phyloP scores from a whole-genome alignment of 2,888 invertebrate species.

The Itoplectis maculator region DNA sequence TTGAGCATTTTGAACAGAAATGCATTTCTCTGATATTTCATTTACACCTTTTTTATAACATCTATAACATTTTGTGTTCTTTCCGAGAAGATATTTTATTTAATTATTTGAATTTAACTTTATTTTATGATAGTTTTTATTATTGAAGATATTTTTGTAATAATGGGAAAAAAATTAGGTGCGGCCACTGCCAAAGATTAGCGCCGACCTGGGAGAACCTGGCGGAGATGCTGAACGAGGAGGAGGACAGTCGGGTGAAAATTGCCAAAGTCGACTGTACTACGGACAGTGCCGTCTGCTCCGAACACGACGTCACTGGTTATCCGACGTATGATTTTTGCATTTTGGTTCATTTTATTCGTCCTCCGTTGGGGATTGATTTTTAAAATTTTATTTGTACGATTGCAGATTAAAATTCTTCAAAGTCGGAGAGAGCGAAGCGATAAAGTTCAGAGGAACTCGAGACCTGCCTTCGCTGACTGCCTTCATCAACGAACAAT shows the following conservation, averaged over 20 bases:
- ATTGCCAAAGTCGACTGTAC: constrained; percentile 94
- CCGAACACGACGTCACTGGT: constrained; percentile 91
- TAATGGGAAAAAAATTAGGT: constrained; percentile 88
- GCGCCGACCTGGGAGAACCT: constrained; percentile 92
- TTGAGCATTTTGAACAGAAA: too few relatives aligned
- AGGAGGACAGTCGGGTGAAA: constrained; percentile 87
- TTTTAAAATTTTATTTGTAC: constrained; percentile 44
- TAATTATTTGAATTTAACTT: too few relatives aligned
- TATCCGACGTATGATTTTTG: constrained; percentile 85
- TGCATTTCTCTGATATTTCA: too few relatives aligned
- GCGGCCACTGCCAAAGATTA: constrained; percentile 92
- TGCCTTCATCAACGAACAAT: constrained; percentile 91
- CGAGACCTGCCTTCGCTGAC: constrained; percentile 92
- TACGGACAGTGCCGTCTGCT: constrained; percentile 88
- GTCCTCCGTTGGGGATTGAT: too few relatives aligned
- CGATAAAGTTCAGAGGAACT: constrained; percentile 91
- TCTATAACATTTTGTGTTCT: too few relatives aligned
- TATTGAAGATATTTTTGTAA: too few relatives aligned
- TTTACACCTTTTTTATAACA: too few relatives aligned
- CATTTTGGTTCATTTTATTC: neutral
- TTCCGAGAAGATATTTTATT: too few relatives aligned
- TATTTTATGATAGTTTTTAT: too few relatives aligned
- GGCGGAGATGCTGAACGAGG: constrained; percentile 89
- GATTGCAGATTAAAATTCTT: constrained; percentile 90
- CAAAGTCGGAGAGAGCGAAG: constrained; percentile 88